A percentile compares a stretch with the other conserved stretches of the same genome.
phyloP scores from a whole-genome alignment of 2,797 vertebrate species.

The Falco concolor region DNA sequence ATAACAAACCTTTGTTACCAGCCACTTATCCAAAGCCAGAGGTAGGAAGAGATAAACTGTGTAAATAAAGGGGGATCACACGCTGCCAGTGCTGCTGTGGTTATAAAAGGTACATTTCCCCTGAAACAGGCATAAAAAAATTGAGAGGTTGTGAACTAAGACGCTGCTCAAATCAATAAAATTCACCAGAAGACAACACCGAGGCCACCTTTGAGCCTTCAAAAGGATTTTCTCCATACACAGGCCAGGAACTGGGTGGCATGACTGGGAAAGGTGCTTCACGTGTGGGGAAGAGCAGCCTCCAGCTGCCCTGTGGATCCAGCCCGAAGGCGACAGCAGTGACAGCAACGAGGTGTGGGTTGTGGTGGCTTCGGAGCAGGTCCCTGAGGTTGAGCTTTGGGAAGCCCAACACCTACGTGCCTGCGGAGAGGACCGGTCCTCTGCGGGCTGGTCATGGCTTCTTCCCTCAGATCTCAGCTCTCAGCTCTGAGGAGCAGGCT shows the following conservation, averaged over 20 bases:
- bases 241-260: neutral
- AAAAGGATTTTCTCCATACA: neutral
- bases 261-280: neutral
- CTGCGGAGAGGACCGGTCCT: neutral
- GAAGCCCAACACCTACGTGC: neutral
- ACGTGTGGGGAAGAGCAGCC: neutral
- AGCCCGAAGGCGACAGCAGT: neutral
- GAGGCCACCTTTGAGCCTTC: neutral
- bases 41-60: conserved; percentile 55
- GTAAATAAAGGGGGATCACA: conserved; percentile 13
- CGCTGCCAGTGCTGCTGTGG: neutral
- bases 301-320: neutral
- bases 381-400: neutral
- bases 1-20: conserved; percentile 35
- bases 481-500: neutral
- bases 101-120: neutral
- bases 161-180: neutral
- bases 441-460: neutral
- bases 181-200: neutral
- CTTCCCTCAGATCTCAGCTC: neutral
- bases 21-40: neutral
- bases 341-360: neutral
- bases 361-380: neutral
- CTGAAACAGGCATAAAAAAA: neutral
- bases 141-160: neutral